Percentiles rank a stretch among this genome's conserved stretches.
These are phyloP conservation scores for Patiria pectinifera DNA, from an alignment of 53 echinoderm and acorn worm genomes.

Conservation along the genomic window DNA sequence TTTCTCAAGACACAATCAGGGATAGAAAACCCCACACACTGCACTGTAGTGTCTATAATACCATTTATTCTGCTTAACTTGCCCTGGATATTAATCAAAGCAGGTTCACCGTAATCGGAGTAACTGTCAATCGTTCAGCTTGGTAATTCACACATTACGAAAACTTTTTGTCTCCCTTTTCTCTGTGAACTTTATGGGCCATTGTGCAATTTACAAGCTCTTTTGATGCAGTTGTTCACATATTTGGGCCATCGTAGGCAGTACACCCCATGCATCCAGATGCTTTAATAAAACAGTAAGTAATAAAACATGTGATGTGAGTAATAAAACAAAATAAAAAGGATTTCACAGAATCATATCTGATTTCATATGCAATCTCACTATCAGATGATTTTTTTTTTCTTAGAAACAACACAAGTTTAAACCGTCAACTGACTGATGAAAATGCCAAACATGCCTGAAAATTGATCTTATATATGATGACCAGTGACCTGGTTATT, in stretches of 20 bases:
- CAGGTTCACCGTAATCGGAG: conserved; percentile 24
- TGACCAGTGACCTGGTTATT: no score
- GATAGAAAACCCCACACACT: not conserved
- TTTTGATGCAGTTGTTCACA: no score
- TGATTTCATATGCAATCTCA: no score
- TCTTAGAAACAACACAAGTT: no score
- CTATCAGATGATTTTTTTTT: no score
- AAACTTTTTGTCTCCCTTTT: not conserved
- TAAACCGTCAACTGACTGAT: no score
- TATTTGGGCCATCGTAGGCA: no score
- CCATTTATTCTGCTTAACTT: conserved; percentile 34
- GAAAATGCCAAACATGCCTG: no score
- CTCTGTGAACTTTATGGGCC: not conserved
- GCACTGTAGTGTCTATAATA: not conserved
- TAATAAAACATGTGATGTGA: not conserved
- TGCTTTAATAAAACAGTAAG: not conserved
- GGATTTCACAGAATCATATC: no score
- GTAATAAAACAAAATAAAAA: no score
- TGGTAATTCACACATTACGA: conserved; percentile 6
- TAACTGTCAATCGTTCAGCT: not conserved
- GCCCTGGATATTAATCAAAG: not conserved
- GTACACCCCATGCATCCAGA: not conserved
- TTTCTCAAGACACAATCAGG: conserved; percentile 39
- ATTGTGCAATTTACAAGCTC: not conserved
- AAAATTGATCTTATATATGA: no score